Base-by-base conservation (phyloP, 2,797 vertebrate genomes). In the Anableps anableps region DNA sequence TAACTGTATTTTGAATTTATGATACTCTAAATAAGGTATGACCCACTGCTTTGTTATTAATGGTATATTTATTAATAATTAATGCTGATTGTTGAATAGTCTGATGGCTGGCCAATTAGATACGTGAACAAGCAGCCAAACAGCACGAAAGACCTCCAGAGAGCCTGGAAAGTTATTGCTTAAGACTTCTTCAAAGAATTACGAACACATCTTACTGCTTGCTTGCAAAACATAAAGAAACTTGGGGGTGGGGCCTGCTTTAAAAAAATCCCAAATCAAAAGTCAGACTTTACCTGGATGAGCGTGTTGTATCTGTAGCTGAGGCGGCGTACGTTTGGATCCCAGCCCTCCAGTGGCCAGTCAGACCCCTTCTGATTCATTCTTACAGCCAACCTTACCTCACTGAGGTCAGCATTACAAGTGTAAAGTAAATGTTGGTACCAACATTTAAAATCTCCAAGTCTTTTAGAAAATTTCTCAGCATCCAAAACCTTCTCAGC, bases 201-300 rank as follows among this genome's bases (percentile, higher is more conserved):
- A 31, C 58, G 2, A 62, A 62, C 26, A 43, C 4, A 70, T 70
- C 66, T 7, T 14, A n/a, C 36, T 58, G 10, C 21, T 13, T 23
- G 34, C 34, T 38, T 23, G 10, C 19, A 23, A 41, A 38, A 23
- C 4, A 23, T 26, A 26, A 13, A 66, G 36, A 23, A 11, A 66
- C 10, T 41, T 41, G 8, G 1, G 4, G 19, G 10, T 41, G 62
- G 62, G 38, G 34, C 9, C 19, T 38, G 64, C 21, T 5, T 38
- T 60, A 29, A n/a, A 43, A 26, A n/a, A 14, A 43, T 43, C 66
- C 26, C 5, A 43, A 43, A 29, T 31, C 11, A 21, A 10, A 2
- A 41, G 4, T 16, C 58, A 2, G 60, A 26, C 16, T 78, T 91
- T 93, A 94, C 94, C 94, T 93, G 86, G 74, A 85, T 90, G 72